A percentile compares a stretch with the other conserved stretches of the same genome.
phyloP scores from a whole-genome alignment of 1,140 invertebrate species.

The Heliothis virescens region DNA sequence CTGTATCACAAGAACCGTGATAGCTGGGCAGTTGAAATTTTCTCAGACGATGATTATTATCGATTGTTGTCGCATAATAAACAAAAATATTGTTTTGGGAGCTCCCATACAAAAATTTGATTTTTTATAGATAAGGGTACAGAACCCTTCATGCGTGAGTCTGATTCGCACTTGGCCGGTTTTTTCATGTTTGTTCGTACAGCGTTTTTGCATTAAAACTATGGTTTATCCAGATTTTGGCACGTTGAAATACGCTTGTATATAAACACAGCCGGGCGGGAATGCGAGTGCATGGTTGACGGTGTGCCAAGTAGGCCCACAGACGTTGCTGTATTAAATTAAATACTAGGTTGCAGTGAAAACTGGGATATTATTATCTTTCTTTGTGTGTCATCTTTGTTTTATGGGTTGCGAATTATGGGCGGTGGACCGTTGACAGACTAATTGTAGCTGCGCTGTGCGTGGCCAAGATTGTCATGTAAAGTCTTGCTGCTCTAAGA shows the following conservation, averaged over 20 bases:
- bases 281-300: constrained; percentile 48
- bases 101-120: no score
- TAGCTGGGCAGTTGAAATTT: background rate
- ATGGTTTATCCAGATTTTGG: constrained; percentile 29
- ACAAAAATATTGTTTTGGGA: no score
- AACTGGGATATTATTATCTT: constrained; percentile 43
- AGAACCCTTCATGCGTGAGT: no score
- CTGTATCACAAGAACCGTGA: no score
- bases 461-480: background rate
- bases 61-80: no score
- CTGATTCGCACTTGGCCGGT: no score
- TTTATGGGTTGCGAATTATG: background rate
- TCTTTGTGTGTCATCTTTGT: constrained; percentile 37
- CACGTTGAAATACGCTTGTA: constrained; percentile 35
- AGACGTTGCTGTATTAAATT: constrained; percentile 38
- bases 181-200: no score
- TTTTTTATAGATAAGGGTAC: no score
- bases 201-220: constrained; percentile 13
- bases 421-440: background rate
- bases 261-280: constrained; percentile 27
- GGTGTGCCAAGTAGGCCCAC: constrained; percentile 52
- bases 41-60: no score
- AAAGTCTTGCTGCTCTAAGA: background rate
- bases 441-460: background rate
- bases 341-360: constrained; percentile 50